Evolutionary conservation across 2,888 invertebrate species (phyloP).

Genomic region (Cepaea hortensis): DNA sequence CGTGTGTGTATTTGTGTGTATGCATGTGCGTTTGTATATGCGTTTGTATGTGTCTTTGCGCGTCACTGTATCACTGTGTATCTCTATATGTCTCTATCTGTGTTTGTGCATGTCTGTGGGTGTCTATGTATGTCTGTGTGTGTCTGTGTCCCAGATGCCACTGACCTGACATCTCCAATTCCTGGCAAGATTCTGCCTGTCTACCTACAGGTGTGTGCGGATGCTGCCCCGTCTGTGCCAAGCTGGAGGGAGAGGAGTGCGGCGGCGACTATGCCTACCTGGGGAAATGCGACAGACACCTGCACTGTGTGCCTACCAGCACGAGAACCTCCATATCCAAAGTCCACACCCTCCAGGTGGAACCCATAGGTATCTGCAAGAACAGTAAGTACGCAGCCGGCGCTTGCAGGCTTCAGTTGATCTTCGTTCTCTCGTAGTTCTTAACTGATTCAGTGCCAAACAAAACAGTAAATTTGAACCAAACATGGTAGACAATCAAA

Average conservation of each 20-base stretch:
- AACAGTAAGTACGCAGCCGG: constrained; percentile 55
- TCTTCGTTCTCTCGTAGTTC: no score
- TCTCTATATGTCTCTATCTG: not conserved
- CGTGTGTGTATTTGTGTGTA: no score
- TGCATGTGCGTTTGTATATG: no score
- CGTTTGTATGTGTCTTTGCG: no score
- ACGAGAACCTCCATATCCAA: constrained; percentile 19
- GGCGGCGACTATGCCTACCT: constrained; percentile 73
- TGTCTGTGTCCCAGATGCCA: not conserved
- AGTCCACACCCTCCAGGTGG: constrained; percentile 43
- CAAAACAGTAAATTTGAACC: no score
- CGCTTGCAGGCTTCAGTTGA: not conserved
- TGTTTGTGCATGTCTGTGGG: no score
- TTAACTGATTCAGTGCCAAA: no score
- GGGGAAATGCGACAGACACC: constrained; percentile 74
- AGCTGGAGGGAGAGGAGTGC: constrained; percentile 70
- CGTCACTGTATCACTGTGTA: no score
- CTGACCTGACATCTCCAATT: not conserved
- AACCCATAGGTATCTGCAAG: constrained; percentile 61
- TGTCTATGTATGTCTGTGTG: no score
- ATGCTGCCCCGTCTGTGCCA: constrained; percentile 75
- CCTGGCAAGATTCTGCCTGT: not conserved
- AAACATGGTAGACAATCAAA: no score
- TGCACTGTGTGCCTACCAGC: constrained; percentile 61
- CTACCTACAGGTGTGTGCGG: constrained; percentile 68